Base-by-base conservation (phyloP, 2,113 vertebrate genomes). In the Cryptomyrus ogoouensis region DNA sequence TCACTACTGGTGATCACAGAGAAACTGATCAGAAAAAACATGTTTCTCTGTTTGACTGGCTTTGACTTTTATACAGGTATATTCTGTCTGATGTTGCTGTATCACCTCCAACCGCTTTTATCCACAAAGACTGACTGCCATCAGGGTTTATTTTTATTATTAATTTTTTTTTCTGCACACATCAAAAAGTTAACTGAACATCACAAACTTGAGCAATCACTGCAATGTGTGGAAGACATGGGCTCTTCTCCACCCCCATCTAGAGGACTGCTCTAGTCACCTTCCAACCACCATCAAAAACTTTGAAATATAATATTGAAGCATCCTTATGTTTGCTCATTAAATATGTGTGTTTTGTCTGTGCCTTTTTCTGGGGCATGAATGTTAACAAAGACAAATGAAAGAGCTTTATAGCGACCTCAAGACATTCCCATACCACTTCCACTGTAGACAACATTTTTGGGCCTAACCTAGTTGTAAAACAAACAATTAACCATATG, bases 181-280 rank as follows among this genome's bases (percentile, higher is more conserved):
- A 87, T 87, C 85, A 87, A 87, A 87, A 31, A 87, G 13, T 87
- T 19, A 87, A 53, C 85, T 27, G 85, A 84, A 84, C 83, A 47
- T 21, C 83, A 44, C 44, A n/a, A 84, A 47, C 85, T 87, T 56
- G 49, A 42, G 49, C 47, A 53, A 87, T 27, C 13, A 7, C 27
- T 39, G n/a, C 17, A 5, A 8, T 5, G 15, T 17, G 35, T 31
- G 46, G 31, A 87, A n/a, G 27, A 13, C 50, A 31, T 13, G 49
- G 17, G 9, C 49, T 53, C 27, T 87, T 53, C 47, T 52, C 24
- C 24, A 31, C 13, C 47, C 21, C 47, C 9, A 13, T 15, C 31
- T 35, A 27, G 83, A 84, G 42, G 44, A 84, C 42, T 31, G 4
- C 12, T 19, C n/a, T 27, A 39, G 50, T 35, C 12, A 27, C 85